Percentiles rank a stretch among this genome's conserved stretches.
Conservation (phyloP, 2,888 invertebrate genomes). For the Euproctis similis region DNA sequence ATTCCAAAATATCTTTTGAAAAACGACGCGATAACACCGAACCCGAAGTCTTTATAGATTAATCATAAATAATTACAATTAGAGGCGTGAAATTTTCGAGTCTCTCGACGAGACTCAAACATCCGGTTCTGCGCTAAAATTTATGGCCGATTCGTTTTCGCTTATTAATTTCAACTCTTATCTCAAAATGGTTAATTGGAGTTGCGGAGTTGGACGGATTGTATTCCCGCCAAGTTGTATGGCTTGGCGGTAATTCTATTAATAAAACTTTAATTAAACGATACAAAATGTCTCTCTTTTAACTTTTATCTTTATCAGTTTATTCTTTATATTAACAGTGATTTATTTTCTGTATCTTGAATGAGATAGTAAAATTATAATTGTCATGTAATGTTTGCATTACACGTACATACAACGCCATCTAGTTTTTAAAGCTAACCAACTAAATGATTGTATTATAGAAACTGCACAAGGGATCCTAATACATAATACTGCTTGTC, state of each 20-base stretch:
- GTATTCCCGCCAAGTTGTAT: conserved; percentile 38
- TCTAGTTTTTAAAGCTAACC: no score
- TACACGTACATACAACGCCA: no score
- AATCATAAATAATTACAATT: conserved; percentile 26
- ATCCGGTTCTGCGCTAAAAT: conserved; percentile 40
- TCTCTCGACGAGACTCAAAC: conserved; percentile 31
- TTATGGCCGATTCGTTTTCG: conserved; percentile 47
- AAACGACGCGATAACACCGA: conserved; percentile 22
- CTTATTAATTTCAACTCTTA: conserved; percentile 60
- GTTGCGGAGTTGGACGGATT: conserved; percentile 41
- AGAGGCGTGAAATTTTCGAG: conserved; percentile 27
- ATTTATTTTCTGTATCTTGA: no score
- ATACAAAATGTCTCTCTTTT: no score
- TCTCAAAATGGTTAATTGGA: conserved; percentile 53
- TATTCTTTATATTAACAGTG: no score
- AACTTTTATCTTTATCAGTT: background rate
- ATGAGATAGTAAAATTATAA: no score
- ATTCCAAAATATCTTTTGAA: conserved; percentile 10
- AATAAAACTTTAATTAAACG: no score
- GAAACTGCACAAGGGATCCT: no score
- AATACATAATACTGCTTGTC: no score
- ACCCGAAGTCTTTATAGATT: conserved; percentile 26
- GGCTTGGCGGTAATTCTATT: conserved; percentile 25
- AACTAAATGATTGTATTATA: no score
- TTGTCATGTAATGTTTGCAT: no score